Base-by-base conservation (phyloP, 2,113 vertebrate species). In the Gobius niger region DNA sequence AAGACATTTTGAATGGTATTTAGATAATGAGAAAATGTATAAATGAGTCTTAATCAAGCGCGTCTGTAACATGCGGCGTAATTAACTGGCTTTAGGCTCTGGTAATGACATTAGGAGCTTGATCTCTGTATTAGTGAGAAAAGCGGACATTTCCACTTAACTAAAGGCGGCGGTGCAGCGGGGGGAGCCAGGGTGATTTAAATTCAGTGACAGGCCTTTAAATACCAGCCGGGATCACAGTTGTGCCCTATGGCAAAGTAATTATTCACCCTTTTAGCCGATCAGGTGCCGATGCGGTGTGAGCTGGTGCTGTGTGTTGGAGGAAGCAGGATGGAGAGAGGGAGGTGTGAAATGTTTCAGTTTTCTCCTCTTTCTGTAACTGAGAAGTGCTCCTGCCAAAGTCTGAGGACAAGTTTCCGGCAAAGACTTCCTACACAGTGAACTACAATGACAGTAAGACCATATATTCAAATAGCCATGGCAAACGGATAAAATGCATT, bases 121-220 rank as follows among this genome's bases (percentile, higher is more conserved):
- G 85, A 89, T 88, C 83, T 85, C 73, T 76, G 81, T 64, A 85
- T 86, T 76, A 86, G 75, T 70, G 72, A 15, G 13, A 63, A 80
- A 88, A 85, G 71, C 80, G 82, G 84, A 88, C 83, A 79, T 84
- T 84, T 87, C 81, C 83, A 89, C 86, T 89, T 89, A 76, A 85
- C 81, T 78, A 78, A 82, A 71, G 78, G 81, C 81, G 76, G 76
- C 66, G 15, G 63, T 65, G 77, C 78, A 88, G 85, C 78, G 80
- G 84, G 80, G 80, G 83, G 18, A 19, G 18, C 10, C 7, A 73
- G 69, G 80, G 74, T 90, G 76, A 91, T 90, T 91, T 88, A 91
- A 89, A 92, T 87, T 89, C 90, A 89, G 78, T 80, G 89, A 91
- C 90, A 87, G 82, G 87, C 80, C 86, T 89, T 91, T 93, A 91